Evolutionary conservation across 2,113 vertebrate species (phyloP), one percentile per base, ranked within the genome.

Genomic region (Bubo blakistoni): DNA sequence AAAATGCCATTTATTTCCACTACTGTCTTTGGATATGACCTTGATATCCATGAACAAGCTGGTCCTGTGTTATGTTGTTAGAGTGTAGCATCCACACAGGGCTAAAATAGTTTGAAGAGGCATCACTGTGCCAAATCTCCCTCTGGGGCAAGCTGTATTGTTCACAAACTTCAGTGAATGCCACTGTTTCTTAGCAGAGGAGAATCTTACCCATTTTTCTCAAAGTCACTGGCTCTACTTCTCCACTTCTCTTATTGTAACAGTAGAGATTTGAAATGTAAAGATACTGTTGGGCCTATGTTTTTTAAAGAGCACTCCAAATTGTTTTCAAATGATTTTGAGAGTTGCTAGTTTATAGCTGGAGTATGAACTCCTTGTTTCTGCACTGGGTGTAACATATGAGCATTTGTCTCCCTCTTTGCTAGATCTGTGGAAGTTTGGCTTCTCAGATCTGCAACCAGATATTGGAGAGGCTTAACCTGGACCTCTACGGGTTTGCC

Each of bases 341-440:
- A 65, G 36, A 54, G 5, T 19, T 92, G 6, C 3, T 83, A 26
- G 6, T 57, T 83, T 87, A 38, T 42, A 32, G 11, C 6, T 42
- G 16, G 18, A 73, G 26, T 49, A 55, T 34, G 17, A 55, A 49
- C 12, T 85, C 7, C 9, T 21, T 69, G 6, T 58, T 79, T 47
- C 38, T 30, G 3, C 7, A 13, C 10, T 52, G 2, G 0, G 4
- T 59, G 13, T 65, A 49, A 44, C 2, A 25, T 17, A 30, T 2
- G 15, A n/a, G 8, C 4, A 0, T n/a, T 7, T 21, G 15, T 69
- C n/a, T 79, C 46, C 15, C 10, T 61, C 16, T n/a, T 81, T 46
- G 17, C 3, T 59, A 61, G 16, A 25, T 22, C 20, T 61, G 32
- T 2, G 2, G 57, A 61, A 16, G 7, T 49, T 49, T 55, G 19